Percentiles rank a stretch among this genome's conserved stretches.
Evolutionary conservation across 2,888 invertebrate species (phyloP).

Genomic region (Caenorhabditis panamensis): DNA sequence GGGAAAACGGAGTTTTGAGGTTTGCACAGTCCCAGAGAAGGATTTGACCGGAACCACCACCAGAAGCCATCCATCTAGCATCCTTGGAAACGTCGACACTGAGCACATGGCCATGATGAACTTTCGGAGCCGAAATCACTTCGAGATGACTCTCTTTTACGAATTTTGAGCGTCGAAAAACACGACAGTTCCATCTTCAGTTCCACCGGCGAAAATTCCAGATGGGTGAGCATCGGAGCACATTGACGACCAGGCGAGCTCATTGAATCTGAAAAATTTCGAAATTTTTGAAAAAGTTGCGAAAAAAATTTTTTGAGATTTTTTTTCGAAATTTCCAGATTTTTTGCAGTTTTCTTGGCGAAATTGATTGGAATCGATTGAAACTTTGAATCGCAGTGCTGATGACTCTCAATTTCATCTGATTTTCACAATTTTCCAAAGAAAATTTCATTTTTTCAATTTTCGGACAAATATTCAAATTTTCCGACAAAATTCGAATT

Average conservation of each 20-base stretch:
- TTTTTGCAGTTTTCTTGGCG: too few species aligned
- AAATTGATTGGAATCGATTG: too few species aligned
- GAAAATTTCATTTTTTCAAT: neutral
- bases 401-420: too few species aligned
- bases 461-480: neutral
- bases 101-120: constrained; percentile 61
- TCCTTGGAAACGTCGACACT: constrained; percentile 57
- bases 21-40: constrained; percentile 65
- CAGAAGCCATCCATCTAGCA: constrained; percentile 59
- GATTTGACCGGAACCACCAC: constrained; percentile 61
- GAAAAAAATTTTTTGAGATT: too few species aligned
- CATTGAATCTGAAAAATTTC: too few species aligned
- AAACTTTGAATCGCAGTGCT: too few species aligned
- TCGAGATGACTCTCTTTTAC: constrained; percentile 43
- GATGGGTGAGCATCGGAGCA: constrained; percentile 51
- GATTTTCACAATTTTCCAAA: neutral
- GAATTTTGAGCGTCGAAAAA: constrained; percentile 57
- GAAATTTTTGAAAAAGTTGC: too few species aligned
- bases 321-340: too few species aligned
- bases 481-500: neutral
- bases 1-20: constrained; percentile 59
- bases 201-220: constrained; percentile 61
- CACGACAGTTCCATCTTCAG: constrained; percentile 62
- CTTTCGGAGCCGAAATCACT: constrained; percentile 36
- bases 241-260: constrained; percentile 52